phyloP scores from a whole-genome alignment of 2,888 invertebrate species.

The Nomada fucata region DNA sequence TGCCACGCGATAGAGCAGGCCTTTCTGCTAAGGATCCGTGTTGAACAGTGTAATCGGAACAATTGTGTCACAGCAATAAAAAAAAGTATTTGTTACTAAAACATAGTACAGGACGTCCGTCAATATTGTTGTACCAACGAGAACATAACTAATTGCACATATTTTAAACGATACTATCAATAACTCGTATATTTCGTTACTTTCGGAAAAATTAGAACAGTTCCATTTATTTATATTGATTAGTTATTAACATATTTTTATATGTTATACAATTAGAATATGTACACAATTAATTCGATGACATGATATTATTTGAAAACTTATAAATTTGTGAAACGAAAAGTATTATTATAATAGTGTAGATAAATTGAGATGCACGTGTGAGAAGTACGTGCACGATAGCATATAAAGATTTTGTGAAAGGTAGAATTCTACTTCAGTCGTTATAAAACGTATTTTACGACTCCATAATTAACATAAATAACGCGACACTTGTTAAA shows the following conservation, averaged over 20 bases:
- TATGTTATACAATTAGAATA: too few relatives aligned
- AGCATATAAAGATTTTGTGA: too few relatives aligned
- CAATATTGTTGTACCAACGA: not conserved
- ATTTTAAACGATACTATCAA: not conserved
- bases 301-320: too few relatives aligned
- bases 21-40: too few relatives aligned
- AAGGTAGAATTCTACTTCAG: not conserved
- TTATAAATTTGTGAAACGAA: too few relatives aligned
- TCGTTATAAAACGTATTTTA: not conserved
- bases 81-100: too few relatives aligned
- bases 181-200: not conserved
- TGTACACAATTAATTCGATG: not conserved
- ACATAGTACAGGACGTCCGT: not conserved
- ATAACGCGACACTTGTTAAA: not conserved
- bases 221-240: too few relatives aligned
- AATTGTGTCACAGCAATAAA: not conserved
- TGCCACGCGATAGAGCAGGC: too few relatives aligned
- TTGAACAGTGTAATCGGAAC: not conserved
- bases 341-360: too few relatives aligned
- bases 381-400: too few relatives aligned
- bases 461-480: not conserved
- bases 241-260: too few relatives aligned
- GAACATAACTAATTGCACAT: not conserved
- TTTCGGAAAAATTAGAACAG: not conserved
- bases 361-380: too few relatives aligned